Conservation (phyloP, 2,888 invertebrate genomes). For the Cosmia pyralina region DNA sequence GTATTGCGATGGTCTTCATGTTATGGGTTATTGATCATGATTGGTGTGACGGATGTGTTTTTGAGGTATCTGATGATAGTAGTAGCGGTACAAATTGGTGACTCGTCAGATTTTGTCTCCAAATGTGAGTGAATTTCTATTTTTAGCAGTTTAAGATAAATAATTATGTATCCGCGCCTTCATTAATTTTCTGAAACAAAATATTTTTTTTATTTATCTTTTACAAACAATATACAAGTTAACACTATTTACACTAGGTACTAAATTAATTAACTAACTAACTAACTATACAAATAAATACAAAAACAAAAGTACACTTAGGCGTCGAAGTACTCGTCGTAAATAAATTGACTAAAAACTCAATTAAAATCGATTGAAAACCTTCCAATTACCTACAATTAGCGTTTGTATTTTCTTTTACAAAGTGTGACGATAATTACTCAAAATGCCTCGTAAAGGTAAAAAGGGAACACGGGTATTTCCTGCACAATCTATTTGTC, state of each 20-base stretch:
- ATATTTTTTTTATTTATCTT: no score
- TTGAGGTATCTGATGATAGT: not conserved
- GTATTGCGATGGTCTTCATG: slow-evolving; percentile 3
- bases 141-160: no score
- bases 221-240: no score
- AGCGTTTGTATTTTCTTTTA: not conserved
- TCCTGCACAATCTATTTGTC: slow-evolving; percentile 76
- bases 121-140: no score
- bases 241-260: no score
- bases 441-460: slow-evolving; percentile 58
- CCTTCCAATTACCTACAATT: not conserved
- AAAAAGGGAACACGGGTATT: slow-evolving; percentile 66
- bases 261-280: no score
- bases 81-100: not conserved
- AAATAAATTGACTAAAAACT: no score
- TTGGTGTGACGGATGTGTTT: slow-evolving; percentile 4
- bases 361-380: not conserved
- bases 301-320: no score
- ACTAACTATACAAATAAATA: no score
- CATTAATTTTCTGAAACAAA: no score
- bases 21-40: slow-evolving; percentile 24
- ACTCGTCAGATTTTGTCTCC: not conserved
- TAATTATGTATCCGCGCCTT: no score
- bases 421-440: slow-evolving; percentile 52
- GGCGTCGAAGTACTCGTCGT: no score